Conservation (phyloP, 2,797 vertebrate genomes). For the Diplodus puntazzo region DNA sequence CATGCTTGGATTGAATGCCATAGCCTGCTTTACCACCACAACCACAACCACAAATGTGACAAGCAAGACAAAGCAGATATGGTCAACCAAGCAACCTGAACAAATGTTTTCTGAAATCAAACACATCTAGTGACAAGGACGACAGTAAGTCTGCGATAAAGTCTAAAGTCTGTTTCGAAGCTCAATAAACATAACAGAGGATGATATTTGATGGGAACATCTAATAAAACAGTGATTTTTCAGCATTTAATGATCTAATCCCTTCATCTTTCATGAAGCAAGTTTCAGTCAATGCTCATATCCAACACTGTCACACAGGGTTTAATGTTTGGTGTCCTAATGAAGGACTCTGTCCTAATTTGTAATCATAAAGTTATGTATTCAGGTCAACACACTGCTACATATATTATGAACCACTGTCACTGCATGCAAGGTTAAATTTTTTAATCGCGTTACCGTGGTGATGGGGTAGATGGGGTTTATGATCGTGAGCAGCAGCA, state of each 20-base stretch:
- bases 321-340: background rate
- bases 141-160: too few species aligned
- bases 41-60: too few species aligned
- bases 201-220: too few species aligned
- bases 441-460: slow-evolving; percentile 74
- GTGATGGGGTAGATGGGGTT: slow-evolving; percentile 93
- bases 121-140: too few species aligned
- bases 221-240: background rate
- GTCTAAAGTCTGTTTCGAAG: too few species aligned
- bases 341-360: background rate
- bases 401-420: background rate
- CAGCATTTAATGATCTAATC: background rate
- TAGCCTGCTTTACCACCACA: too few species aligned
- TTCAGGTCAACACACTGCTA: background rate
- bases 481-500: slow-evolving; percentile 95
- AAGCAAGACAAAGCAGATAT: too few species aligned
- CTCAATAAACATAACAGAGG: too few species aligned
- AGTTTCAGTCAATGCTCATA: background rate
- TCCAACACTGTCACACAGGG: background rate
- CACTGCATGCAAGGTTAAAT: background rate
- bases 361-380: background rate
- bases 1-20: too few species aligned
- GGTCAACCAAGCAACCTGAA: too few species aligned
- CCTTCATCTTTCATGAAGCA: background rate
- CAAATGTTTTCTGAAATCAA: too few species aligned